phyloP scores from a whole-genome alignment of 2,888 invertebrate species.

The Dryococelus australis region DNA sequence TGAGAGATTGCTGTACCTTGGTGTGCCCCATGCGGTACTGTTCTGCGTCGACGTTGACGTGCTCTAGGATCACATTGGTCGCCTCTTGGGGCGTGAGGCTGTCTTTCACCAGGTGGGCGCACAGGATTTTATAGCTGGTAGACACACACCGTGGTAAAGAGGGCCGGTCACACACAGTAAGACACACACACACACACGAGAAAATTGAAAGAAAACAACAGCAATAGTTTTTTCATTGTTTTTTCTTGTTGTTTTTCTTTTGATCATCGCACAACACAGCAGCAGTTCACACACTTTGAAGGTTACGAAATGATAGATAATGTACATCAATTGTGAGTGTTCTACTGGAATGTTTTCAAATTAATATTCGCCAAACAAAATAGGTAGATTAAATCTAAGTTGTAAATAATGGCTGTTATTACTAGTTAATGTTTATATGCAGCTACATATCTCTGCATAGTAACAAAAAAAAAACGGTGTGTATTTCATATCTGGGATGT shows the following conservation, averaged over 20 bases:
- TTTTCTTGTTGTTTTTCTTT: conserved; percentile 7
- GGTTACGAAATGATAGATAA: neutral
- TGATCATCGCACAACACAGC: neutral
- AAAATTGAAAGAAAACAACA: neutral
- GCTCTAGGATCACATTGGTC: conserved; percentile 81
- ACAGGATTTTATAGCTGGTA: conserved; percentile 97
- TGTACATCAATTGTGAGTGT: no score
- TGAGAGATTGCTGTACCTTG: conserved; percentile 74
- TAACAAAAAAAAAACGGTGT: no score
- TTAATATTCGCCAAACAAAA: no score
- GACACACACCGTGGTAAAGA: neutral
- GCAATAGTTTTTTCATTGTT: neutral
- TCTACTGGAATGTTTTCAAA: no score
- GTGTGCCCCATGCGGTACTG: conserved; percentile 95
- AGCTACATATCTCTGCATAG: no score
- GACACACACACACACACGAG: neutral
- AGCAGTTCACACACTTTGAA: neutral
- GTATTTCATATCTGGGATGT: no score
- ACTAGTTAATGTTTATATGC: no score
- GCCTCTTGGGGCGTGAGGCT: conserved; percentile 78
- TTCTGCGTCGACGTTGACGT: conserved; percentile 86
- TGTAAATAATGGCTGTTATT: no score
- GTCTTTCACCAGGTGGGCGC: conserved; percentile 85
- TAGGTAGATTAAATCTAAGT: no score
- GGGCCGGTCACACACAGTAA: neutral